Evolutionary conservation across 2,888 invertebrate genomes (phyloP).

Genomic region (Mimachlamys varia): DNA sequence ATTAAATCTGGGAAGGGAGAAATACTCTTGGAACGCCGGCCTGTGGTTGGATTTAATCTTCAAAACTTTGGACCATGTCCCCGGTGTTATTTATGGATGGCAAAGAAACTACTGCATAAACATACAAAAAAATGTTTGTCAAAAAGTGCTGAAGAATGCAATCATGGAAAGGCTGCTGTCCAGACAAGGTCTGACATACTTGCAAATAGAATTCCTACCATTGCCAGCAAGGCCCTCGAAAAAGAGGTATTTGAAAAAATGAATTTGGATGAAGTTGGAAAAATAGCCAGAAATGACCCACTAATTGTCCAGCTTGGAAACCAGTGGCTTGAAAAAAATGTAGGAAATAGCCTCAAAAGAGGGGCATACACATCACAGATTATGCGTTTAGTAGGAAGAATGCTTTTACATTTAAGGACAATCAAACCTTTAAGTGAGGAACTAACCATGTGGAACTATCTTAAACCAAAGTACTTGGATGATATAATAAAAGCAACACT

Average conservation of each 20-base stretch:
- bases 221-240: not conserved
- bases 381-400: constrained; percentile 48
- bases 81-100: constrained; percentile 47
- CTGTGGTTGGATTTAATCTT: not conserved
- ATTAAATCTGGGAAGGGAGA: constrained; percentile 45
- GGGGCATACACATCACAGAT: constrained; percentile 51
- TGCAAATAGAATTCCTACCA: constrained; percentile 39
- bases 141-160: not conserved
- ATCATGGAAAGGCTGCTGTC: not conserved
- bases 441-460: constrained; percentile 42
- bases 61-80: constrained; percentile 50
- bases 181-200: not conserved
- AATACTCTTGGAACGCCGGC: constrained; percentile 47
- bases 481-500: constrained; percentile 41
- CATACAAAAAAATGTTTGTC: constrained; percentile 24
- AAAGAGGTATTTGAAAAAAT: constrained; percentile 50
- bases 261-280: constrained; percentile 43
- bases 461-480: constrained; percentile 50
- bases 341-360: constrained; percentile 49
- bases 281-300: constrained; percentile 41
- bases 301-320: constrained; percentile 51
- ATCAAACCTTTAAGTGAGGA: constrained; percentile 34
- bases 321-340: constrained; percentile 51
- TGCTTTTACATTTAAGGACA: constrained; percentile 44
- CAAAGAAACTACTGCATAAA: constrained; percentile 48